Conservation (phyloP, 37 sponge, comb jelly and placozoan genomes). For the Hormiphora californensis region DNA sequence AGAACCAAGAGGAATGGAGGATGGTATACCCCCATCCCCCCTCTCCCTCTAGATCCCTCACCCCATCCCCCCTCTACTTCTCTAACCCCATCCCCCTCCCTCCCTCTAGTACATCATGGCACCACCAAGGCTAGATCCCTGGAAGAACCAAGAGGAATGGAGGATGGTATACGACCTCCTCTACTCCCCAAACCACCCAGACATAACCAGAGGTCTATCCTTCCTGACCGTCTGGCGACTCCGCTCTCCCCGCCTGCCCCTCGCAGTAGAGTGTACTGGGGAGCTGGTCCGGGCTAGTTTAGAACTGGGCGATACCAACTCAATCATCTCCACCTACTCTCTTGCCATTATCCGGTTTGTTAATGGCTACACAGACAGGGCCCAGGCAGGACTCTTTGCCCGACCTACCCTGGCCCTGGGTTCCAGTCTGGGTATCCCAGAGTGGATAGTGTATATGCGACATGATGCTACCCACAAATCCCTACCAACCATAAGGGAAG, state of each 20-base stretch:
- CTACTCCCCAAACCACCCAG: background rate
- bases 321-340: background rate
- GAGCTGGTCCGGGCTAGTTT: background rate
- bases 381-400: constrained; percentile 13
- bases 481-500: background rate
- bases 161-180: background rate
- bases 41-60: too few relatives aligned
- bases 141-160: background rate
- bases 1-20: background rate
- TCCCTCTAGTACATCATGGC: too few relatives aligned
- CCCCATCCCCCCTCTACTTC: too few relatives aligned
- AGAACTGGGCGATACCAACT: background rate
- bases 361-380: background rate
- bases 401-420: background rate
- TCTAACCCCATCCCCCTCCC: too few relatives aligned
- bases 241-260: background rate
- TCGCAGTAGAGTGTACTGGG: constrained; percentile 28
- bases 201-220: background rate
- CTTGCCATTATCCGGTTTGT: constrained; percentile 28
- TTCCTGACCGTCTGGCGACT: background rate
- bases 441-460: constrained; percentile 46
- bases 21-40: too few relatives aligned
- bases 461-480: constrained; percentile 42
- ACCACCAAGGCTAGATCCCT: constrained; percentile 23
- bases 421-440: background rate